Evolutionary conservation across 2,888 invertebrate genomes (phyloP), one percentile per base, ranked within the genome.

Genomic region (Patella caerulea): DNA sequence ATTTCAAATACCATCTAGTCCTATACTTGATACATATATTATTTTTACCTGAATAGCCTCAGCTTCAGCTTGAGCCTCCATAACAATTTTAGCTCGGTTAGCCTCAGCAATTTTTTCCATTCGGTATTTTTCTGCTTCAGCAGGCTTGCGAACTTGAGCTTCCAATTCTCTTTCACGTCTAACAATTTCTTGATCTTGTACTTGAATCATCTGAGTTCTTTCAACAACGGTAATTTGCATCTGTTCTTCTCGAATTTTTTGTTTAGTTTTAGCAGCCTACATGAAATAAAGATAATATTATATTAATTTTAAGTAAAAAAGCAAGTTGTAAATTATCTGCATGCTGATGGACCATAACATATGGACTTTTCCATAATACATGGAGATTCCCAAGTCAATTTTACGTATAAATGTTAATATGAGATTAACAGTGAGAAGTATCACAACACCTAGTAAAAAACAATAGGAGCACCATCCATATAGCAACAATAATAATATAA

Each of bases 71-170:
- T 98, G 96, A 0, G 98, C 98, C 92, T 98, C 98, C 89, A 98
- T 94, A n/a, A 98, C 94, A 9, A 96, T 94, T 74, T 87, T 84
- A 19, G 65, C 65, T 90, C 95, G 95, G 91, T 98, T 96, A 9
- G 98, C 98, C 92, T 98, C 98, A 0, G 98, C 98, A 80, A 98
- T 91, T 92, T 97, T 98, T 92, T 98, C 98, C 86, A 98, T 92
- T 83, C 94, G 95, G 91, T 93, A 95, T 90, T 97, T 98, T 92
- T 99, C 98, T 5, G 98, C 98, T 92, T 98, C 98, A 0, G 98
- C 98, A 9, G 98, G 98, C 91, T 97, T 95, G 87, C 96, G 94
- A 5, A 99, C 93, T 3, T 96, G 97, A 0, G 98, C 97, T 89
- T 98, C 98, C 34, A 99, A 93, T 91, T 98, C 98, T 81, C 95